Percentiles rank a stretch among this genome's conserved stretches.
Conservation (phyloP, 1,140 invertebrate genomes). For the Sarcophaga bullata region DNA sequence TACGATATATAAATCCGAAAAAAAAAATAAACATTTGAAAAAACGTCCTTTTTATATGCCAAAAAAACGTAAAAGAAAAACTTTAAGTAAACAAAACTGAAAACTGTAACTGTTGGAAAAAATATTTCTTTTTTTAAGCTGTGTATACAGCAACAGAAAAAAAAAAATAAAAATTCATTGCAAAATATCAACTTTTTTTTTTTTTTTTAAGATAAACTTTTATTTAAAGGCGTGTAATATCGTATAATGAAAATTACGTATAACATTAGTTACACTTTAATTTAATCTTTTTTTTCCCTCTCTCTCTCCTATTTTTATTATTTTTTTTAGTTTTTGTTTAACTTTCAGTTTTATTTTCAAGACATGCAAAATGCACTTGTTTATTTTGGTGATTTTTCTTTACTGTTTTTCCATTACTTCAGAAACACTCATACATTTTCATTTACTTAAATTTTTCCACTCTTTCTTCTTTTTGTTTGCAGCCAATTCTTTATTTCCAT, state of each 20-base stretch:
- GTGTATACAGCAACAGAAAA: too few relatives aligned
- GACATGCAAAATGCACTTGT: conserved; percentile 31
- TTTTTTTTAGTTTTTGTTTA: neutral
- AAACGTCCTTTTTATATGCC: neutral
- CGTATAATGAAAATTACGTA: conserved; percentile 20
- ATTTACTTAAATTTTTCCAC: neutral
- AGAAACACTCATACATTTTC: too few relatives aligned
- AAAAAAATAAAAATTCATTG: conserved; percentile 2
- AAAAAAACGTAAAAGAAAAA: neutral
- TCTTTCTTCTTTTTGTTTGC: too few relatives aligned
- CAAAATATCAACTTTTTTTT: conserved; percentile 36
- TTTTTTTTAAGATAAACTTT: conserved; percentile 31
- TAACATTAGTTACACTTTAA: conserved; percentile 37
- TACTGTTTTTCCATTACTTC: neutral
- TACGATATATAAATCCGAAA: too few relatives aligned
- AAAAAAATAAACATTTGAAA: neutral
- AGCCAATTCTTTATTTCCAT: too few relatives aligned
- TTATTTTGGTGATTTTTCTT: neutral
- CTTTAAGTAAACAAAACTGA: too few relatives aligned
- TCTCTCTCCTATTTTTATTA: neutral
- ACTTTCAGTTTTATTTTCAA: neutral
- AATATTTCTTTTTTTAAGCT: too few relatives aligned
- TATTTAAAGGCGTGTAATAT: conserved; percentile 33
- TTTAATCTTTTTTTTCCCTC: neutral
- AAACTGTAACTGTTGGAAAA: too few relatives aligned